phyloP scores from a whole-genome alignment of 2,888 invertebrate genomes.

The Nycteola revayana region DNA sequence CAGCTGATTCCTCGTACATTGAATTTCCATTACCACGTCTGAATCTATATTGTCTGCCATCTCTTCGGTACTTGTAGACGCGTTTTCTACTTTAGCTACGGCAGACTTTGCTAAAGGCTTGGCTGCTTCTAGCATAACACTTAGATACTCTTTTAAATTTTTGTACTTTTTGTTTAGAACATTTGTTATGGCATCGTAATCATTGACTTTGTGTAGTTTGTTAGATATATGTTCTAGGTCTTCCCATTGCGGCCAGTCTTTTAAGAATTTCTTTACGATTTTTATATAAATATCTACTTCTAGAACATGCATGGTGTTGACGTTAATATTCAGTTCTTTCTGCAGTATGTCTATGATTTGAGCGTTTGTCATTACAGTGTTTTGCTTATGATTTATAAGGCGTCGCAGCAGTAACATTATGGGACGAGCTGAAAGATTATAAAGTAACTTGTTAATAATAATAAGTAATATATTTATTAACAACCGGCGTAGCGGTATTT shows the following conservation, averaged over 20 bases:
- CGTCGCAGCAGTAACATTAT: conserved; percentile 54
- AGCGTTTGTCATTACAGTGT: conserved; percentile 56
- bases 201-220: conserved; percentile 40
- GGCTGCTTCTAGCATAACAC: conserved; percentile 38
- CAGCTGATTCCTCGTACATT: conserved; percentile 44
- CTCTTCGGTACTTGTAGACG: conserved; percentile 7
- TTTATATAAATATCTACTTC: conserved; percentile 60
- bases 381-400: conserved; percentile 53
- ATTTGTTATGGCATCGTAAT: conserved; percentile 28
- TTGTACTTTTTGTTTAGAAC: conserved; percentile 48
- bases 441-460: too few relatives aligned
- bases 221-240: conserved; percentile 44
- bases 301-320: conserved; percentile 42
- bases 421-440: conserved; percentile 61
- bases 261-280: conserved; percentile 59
- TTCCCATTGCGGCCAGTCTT: conserved; percentile 70
- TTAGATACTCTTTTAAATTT: conserved; percentile 50
- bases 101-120: conserved; percentile 37
- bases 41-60: conserved; percentile 11
- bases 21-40: conserved; percentile 45
- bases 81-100: conserved; percentile 19
- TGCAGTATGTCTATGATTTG: conserved; percentile 57
- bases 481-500: too few relatives aligned
- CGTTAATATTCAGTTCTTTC: conserved; percentile 52
- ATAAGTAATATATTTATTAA: too few relatives aligned